Percentiles rank a stretch among this genome's conserved stretches.
Evolutionary conservation across 2,113 vertebrate genomes (phyloP).

Genomic region (Cyrtonyx montezumae): DNA sequence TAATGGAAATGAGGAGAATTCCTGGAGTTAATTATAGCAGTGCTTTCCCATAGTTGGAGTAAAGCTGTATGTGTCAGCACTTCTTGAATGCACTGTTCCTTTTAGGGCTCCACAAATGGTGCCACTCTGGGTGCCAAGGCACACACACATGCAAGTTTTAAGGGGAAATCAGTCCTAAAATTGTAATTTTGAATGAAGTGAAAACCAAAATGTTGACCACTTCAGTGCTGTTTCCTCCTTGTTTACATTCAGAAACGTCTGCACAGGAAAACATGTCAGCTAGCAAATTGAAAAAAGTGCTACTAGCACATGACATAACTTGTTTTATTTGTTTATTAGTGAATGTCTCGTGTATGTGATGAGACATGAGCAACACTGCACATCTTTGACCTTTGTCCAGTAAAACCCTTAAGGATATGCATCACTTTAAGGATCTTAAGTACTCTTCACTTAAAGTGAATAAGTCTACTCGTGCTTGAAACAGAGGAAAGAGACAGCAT

Average conservation of each 20-base stretch:
- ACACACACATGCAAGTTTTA: not conserved
- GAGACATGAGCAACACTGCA: not conserved
- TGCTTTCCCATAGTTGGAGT: constrained; percentile 11
- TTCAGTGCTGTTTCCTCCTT: not conserved
- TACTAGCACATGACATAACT: constrained; percentile 7
- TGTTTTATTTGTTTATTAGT: constrained; percentile 33
- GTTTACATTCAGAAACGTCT: not conserved
- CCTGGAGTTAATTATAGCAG: constrained; percentile 14
- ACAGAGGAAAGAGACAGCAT: not conserved
- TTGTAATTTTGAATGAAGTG: not conserved
- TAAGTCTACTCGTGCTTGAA: not conserved
- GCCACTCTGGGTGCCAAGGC: constrained; percentile 20
- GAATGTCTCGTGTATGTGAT: not conserved
- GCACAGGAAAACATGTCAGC: not conserved
- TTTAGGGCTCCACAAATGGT: constrained; percentile 22
- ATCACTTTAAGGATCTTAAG: constrained; percentile 17
- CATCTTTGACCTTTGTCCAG: constrained; percentile 35
- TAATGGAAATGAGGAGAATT: not conserved
- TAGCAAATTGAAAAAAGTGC: not conserved
- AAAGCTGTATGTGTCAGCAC: constrained; percentile 48
- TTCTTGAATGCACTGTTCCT: constrained; percentile 6
- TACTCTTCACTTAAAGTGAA: not conserved
- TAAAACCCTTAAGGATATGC: not conserved
- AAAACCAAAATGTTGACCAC: not conserved
- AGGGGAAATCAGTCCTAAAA: constrained; percentile 8